phyloP scores from a whole-genome alignment of 2,888 invertebrate species.

The Perdita meconis region DNA sequence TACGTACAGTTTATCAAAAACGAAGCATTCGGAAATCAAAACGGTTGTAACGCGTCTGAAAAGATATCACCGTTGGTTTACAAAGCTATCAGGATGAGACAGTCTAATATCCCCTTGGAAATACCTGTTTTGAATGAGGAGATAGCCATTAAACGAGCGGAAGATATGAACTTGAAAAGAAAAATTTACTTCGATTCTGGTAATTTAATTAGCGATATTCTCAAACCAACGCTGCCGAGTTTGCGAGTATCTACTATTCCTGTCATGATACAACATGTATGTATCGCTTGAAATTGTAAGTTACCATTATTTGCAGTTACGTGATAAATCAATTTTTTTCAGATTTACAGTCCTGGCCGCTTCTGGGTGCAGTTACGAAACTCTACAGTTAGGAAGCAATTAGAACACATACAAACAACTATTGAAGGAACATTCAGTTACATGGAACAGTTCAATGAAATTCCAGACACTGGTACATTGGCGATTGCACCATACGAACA shows the following conservation, averaged over 20 bases:
- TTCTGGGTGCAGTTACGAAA: slow-evolving; percentile 89
- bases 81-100: slow-evolving; percentile 89
- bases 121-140: slow-evolving; percentile 85
- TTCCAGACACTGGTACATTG: slow-evolving; percentile 84
- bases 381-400: slow-evolving; percentile 81
- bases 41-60: neutral
- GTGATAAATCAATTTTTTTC: slow-evolving; percentile 40
- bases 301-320: neutral
- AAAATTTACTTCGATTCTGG: slow-evolving; percentile 14
- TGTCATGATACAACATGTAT: slow-evolving; percentile 86
- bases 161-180: slow-evolving; percentile 62
- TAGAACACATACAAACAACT: slow-evolving; percentile 80
- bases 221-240: slow-evolving; percentile 86
- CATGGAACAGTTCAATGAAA: slow-evolving; percentile 71
- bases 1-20: slow-evolving; percentile 88
- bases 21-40: slow-evolving; percentile 72
- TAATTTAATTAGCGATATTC: slow-evolving; percentile 14
- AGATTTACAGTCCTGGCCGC: slow-evolving; percentile 88
- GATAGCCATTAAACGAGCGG: slow-evolving; percentile 71
- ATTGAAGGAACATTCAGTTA: slow-evolving; percentile 60
- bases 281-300: slow-evolving; percentile 53
- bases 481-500: slow-evolving; percentile 87
- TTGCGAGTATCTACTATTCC: slow-evolving; percentile 87
- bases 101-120: slow-evolving; percentile 80
- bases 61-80: slow-evolving; percentile 87